A percentile compares a stretch with the other conserved stretches of the same genome.
Evolutionary conservation across 1,140 invertebrate species (phyloP).

Genomic region (Caenorhabditis elegans): WBcel235 BX284605.5:6694501-6695000

Average conservation of each 20-base stretch:
- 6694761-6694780: neutral
- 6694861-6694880: neutral
- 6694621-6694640: neutral
- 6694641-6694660: constrained; percentile 15
- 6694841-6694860: neutral
- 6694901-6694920: neutral
- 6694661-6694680: neutral
- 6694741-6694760: neutral
- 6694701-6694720: neutral
- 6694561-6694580: too few species aligned
- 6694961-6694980: neutral
- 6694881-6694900: neutral
- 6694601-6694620: too few species aligned
- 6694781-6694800: neutral
- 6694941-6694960: neutral
- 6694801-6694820: neutral
- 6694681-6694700: neutral
- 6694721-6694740: neutral
- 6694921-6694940: neutral
- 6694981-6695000: neutral
- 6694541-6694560: too few species aligned
- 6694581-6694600: too few species aligned
- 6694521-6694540: too few species aligned
- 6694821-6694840: neutral
- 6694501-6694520: too few species aligned